phyloP scores from a whole-genome alignment of 2,888 invertebrate genomes.

The Ennomos fuscantarius region DNA sequence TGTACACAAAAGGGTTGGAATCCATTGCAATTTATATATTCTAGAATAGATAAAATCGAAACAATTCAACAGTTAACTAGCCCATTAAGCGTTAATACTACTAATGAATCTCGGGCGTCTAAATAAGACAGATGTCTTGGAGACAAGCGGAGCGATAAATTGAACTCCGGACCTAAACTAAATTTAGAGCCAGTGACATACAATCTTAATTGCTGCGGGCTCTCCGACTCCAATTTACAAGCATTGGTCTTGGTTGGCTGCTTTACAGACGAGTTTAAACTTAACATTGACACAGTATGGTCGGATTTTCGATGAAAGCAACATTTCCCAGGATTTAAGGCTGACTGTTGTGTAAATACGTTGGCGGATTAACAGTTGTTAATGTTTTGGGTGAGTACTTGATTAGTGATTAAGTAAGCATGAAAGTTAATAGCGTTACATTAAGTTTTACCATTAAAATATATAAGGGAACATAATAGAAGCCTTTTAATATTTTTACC shows the following conservation, averaged over 20 bases:
- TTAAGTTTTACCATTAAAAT: too few relatives aligned
- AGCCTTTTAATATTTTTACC: too few relatives aligned
- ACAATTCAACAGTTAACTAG: constrained; percentile 8
- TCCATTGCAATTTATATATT: too few relatives aligned
- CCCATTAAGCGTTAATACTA: constrained; percentile 10
- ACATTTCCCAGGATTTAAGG: constrained; percentile 40
- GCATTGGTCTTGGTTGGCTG: constrained; percentile 45
- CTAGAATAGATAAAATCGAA: constrained; percentile 9
- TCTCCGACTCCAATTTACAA: constrained; percentile 65
- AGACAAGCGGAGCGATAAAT: constrained; percentile 65
- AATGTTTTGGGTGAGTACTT: constrained; percentile 4
- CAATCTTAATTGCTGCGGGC: constrained; percentile 74
- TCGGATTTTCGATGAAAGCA: constrained; percentile 35
- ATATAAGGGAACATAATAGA: too few relatives aligned
- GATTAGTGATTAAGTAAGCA: neutral
- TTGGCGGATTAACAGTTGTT: constrained; percentile 37
- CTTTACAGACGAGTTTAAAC: constrained; percentile 37
- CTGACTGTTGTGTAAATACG: constrained; percentile 36
- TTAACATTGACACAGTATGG: constrained; percentile 30
- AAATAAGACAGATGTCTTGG: constrained; percentile 46
- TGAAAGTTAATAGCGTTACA: neutral
- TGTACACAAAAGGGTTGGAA: too few relatives aligned
- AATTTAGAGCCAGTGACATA: constrained; percentile 69
- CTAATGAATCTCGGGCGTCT: constrained; percentile 23
- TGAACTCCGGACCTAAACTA: constrained; percentile 60